Percentiles rank a stretch among this genome's conserved stretches.
Conservation (phyloP, 2,888 invertebrate species). For the Melitaea athalia region DNA sequence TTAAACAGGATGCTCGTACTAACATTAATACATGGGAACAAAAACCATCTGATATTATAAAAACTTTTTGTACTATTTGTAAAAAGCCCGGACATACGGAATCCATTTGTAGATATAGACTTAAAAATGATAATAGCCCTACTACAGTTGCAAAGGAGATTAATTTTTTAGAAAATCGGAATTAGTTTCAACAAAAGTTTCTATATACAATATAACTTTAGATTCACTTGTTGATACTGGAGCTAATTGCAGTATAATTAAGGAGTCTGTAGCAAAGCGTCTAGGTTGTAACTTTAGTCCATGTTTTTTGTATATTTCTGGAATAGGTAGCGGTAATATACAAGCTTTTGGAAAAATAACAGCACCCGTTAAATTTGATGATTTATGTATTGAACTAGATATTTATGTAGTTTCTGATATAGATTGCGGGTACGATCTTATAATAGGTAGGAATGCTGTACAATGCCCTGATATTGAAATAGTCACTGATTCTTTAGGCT, state of each 20-base stretch:
- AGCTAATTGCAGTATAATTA: constrained; percentile 39
- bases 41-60: not conserved
- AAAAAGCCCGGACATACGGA: constrained; percentile 36
- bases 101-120: constrained; percentile 22
- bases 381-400: constrained; percentile 39
- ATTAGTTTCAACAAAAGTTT: constrained; percentile 31
- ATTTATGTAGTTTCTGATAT: constrained; percentile 32
- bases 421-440: constrained; percentile 26
- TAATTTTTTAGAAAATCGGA: constrained; percentile 30
- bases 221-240: constrained; percentile 39
- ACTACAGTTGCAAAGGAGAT: not conserved
- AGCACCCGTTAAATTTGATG: constrained; percentile 35
- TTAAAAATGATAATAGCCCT: not conserved
- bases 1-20: not conserved
- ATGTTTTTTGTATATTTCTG: constrained; percentile 18
- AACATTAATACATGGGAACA: not conserved
- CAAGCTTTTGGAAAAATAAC: constrained; percentile 32
- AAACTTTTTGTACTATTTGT: constrained; percentile 34
- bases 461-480: constrained; percentile 34
- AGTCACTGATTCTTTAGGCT: constrained; percentile 29
- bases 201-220: too few species aligned
- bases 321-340: constrained; percentile 32
- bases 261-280: constrained; percentile 15
- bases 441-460: constrained; percentile 34
- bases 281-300: constrained; percentile 28